A percentile compares a stretch with the other conserved stretches of the same genome.
phyloP scores from a whole-genome alignment of 2,797 vertebrate species.

The Amblyraja radiata region DNA sequence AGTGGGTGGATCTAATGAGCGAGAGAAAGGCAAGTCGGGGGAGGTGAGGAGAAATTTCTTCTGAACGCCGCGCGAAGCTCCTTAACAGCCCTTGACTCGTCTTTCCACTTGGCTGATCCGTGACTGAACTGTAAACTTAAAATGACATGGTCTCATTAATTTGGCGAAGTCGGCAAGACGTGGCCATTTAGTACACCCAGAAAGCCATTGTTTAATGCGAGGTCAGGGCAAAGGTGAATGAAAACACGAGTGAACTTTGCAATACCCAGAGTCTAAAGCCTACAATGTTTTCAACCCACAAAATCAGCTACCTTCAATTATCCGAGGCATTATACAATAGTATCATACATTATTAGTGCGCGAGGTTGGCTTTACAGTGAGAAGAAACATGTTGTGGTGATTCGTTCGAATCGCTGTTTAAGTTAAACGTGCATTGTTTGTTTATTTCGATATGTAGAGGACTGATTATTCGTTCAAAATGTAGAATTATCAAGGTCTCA shows the following conservation, averaged over 20 bases:
- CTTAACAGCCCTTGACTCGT: conserved; percentile 71
- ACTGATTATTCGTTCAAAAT: neutral
- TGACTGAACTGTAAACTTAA: conserved; percentile 86
- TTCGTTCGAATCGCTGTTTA: neutral
- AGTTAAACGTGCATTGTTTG: neutral
- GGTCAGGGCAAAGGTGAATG: conserved; percentile 90
- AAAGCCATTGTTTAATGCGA: conserved; percentile 84
- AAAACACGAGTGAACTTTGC: conserved; percentile 83
- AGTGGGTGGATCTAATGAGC: neutral
- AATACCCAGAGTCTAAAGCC: conserved; percentile 61
- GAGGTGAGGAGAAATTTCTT: conserved; percentile 57
- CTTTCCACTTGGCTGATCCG: conserved; percentile 84
- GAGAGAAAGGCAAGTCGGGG: conserved; percentile 47
- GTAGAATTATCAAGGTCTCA: neutral
- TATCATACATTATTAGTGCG: conserved; percentile 35
- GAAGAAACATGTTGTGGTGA: neutral
- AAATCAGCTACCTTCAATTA: neutral
- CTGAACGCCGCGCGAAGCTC: conserved; percentile 74
- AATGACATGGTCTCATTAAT: conserved; percentile 98
- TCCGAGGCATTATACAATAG: neutral
- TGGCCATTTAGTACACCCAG: conserved; percentile 84
- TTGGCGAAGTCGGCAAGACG: conserved; percentile 82
- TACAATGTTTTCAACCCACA: conserved; percentile 47
- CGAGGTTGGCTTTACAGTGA: neutral
- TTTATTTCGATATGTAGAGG: neutral